Base-by-base conservation (phyloP, 2,797 vertebrate genomes). In the Moxostoma hubbsi region DNA sequence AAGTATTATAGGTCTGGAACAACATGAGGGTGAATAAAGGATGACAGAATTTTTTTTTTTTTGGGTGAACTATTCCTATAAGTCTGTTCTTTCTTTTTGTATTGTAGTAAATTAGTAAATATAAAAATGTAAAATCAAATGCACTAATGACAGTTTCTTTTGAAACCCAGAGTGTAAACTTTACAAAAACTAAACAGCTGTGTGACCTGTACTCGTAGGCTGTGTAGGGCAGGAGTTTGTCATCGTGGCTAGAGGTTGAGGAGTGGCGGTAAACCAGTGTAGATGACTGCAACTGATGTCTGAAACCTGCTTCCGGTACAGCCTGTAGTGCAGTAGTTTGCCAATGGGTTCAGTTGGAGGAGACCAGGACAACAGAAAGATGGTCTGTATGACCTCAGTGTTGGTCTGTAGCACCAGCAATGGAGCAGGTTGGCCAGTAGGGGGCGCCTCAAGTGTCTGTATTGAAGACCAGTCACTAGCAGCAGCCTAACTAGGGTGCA, bases 391-490 rank as follows among this genome's bases (percentile, higher is more conserved):
- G 70, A 90, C 88, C 4, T 80, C 70, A 0, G 77, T 18, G 65
- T 91, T 90, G 4, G 84, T 85, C 72, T 91, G 94, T 1, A 95
- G 86, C 70, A 97, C 94, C 18, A 96, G 89, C 64, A 95, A 87
- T n/a, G 96, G 97, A 0, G 93, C 85, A 0, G 91, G 91, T 82
- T 97, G 97, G 58, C 81, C 89, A 83, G 87, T 85, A 58, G 97
- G 96, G 12, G 94, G 92, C 0, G 92, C 89, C 88, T 98, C 96
- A 16, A 93, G 90, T 0, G 95, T 98, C 85, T 89, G 90, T 0
- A 90, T 76, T 0, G 90, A 88, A 0, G 94, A 88, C 97, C 97
- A 98, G 85, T 97, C 96, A 51, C 97, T 96, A 11, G 92, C 94
- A 24, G 93, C 97, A 98, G 6, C 96, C 97, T 63, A 95, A 89